phyloP scores from a whole-genome alignment of 2,113 vertebrate genomes.

The Ranitomeya imitator region DNA sequence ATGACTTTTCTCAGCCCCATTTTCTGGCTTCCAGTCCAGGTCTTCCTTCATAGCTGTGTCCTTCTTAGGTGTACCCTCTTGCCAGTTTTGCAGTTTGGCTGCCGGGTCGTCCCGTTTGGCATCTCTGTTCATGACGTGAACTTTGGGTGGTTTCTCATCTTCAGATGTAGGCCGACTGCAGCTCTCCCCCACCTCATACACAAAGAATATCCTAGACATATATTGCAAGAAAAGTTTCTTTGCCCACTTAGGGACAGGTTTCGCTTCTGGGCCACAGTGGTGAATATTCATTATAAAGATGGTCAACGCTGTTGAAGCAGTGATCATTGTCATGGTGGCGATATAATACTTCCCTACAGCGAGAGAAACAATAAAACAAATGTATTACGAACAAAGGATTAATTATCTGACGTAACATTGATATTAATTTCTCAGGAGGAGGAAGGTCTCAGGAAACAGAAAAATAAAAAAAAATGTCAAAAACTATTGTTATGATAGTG shows the following conservation, averaged over 20 bases:
- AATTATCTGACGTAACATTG: neutral
- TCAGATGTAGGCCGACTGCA: conserved; percentile 71
- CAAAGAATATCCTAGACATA: conserved; percentile 82
- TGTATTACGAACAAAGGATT: neutral
- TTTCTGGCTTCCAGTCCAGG: conserved; percentile 59
- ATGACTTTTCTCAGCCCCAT: conserved; percentile 45
- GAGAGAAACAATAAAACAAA: neutral
- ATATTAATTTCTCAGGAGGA: too few relatives aligned
- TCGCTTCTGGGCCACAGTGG: conserved; percentile 84
- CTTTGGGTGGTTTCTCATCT: conserved; percentile 52
- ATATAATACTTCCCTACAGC: conserved; percentile 89
- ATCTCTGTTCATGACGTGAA: conserved; percentile 64
- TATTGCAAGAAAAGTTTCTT: conserved; percentile 78
- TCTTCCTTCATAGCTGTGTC: conserved; percentile 7
- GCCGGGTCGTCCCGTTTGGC: conserved; percentile 60
- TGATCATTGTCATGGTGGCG: conserved; percentile 92
- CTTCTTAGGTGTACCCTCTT: conserved; percentile 12
- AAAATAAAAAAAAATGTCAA: too few relatives aligned
- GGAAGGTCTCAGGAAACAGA: too few relatives aligned
- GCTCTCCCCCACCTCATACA: conserved; percentile 80
- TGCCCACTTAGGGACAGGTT: conserved; percentile 84
- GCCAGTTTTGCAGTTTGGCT: conserved; percentile 48
- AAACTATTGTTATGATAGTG: too few relatives aligned
- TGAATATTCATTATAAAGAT: conserved; percentile 92
- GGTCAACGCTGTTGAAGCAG: conserved; percentile 85